Base-by-base conservation (phyloP, 2,888 invertebrate species). In the Xylota sylvarum region DNA sequence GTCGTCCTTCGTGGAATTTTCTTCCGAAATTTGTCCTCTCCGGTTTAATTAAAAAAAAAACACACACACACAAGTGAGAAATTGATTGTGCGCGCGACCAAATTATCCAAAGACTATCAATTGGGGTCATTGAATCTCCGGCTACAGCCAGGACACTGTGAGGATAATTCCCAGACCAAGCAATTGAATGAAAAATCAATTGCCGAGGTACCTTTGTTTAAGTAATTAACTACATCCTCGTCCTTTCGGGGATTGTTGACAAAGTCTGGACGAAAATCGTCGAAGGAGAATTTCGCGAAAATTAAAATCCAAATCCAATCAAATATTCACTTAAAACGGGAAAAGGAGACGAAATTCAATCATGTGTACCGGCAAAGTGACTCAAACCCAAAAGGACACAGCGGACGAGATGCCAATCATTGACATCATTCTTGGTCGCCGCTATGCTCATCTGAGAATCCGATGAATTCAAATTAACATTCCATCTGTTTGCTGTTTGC, bases 41-140 rank as follows among this genome's bases (percentile, higher is more conserved):
- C 14, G n/a, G 58, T 52, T 80, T 80, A 80, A 80, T 73, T 80
- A 73, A 72, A 65, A 48, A 62, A 48, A 48, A 14, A 52, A 69
- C 37, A 48, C 19, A 40, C n/a, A 43, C 17, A 73, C n/a, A 17
- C 19, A 48, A 67, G 35, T 55, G 43, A 27, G 35, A 40, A 56
- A 72, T 43, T 14, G 10, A 78, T 60, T 69, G 23, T 32, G 52
- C 32, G 12, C 52, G 50, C 27, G 35, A 52, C 40, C 62, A 50
- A 56, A 67, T 56, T 40, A 72, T 62, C 40, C 43, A 9, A 52
- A 48, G 62, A 43, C 43, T 40, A 56, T 77, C 30, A 72, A 72
- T 72, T 23, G 58, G n/a, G 72, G 58, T 58, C 58, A 58, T 72
- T 72, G 32, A 43, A 46, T 14, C 19, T 14, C 14, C 30, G n/a